Evolutionary conservation across 2,888 invertebrate genomes (phyloP).

Genomic region (Ceratothoa steindachneri): DNA sequence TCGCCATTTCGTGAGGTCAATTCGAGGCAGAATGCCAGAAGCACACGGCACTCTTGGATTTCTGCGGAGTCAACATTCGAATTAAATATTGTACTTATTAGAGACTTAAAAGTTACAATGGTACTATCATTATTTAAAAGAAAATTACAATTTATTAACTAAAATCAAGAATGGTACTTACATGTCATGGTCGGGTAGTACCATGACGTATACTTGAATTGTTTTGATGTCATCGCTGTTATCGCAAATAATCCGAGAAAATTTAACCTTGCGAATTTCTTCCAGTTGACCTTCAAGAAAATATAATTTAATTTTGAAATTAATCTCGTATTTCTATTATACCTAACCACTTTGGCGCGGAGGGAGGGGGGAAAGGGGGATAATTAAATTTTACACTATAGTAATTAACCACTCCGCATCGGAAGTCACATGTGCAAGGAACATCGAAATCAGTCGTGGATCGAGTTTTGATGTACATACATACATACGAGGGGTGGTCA

Average conservation of each 20-base stretch:
- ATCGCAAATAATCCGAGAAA: slow-evolving; percentile 56
- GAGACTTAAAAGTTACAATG: background rate
- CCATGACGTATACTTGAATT: slow-evolving; percentile 55
- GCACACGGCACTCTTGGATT: slow-evolving; percentile 90
- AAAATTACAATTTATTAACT: no score
- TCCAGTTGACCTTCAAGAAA: slow-evolving; percentile 53
- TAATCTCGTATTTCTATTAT: background rate
- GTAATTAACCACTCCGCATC: no score
- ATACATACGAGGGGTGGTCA: no score
- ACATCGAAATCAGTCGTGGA: no score
- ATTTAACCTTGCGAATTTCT: slow-evolving; percentile 54
- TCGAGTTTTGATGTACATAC: no score
- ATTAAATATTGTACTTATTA: background rate
- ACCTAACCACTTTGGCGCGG: background rate
- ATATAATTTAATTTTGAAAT: no score
- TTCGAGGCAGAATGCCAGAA: slow-evolving; percentile 78
- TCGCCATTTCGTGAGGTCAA: slow-evolving; percentile 86
- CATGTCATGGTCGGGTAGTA: slow-evolving; percentile 54
- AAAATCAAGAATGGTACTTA: slow-evolving; percentile 50
- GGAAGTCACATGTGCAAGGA: no score
- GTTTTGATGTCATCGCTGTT: slow-evolving; percentile 55
- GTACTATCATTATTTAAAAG: no score
- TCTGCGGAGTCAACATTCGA: no score
- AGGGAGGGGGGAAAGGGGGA: background rate
- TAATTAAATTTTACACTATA: no score